These are phyloP conservation scores for Pterobdella sp. DNA, from an alignment of 2,888 invertebrate species.

Conservation along the genomic window DNA sequence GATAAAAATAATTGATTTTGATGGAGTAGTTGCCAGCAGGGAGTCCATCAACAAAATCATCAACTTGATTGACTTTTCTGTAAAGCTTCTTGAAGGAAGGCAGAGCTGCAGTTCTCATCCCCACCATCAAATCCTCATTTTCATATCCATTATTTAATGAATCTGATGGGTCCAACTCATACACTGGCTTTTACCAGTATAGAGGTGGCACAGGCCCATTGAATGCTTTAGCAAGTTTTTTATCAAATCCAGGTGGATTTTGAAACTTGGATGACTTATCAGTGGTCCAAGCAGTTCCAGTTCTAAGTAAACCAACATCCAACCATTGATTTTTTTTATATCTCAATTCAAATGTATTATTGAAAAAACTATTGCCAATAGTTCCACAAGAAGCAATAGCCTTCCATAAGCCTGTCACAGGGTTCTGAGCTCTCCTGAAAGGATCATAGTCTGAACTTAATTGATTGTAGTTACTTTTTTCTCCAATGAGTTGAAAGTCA, in stretches of 20 bases:
- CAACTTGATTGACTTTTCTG: conserved; percentile 69
- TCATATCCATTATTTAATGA: conserved; percentile 78
- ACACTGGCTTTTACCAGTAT: conserved; percentile 73
- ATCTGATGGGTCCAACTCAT: conserved; percentile 63
- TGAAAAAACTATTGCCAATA: conserved; percentile 95
- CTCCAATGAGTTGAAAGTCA: conserved; percentile 82
- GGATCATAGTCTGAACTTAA: conserved; percentile 72
- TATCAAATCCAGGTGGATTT: conserved; percentile 61
- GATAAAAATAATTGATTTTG: conserved; percentile 52
- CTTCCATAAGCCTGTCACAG: not conserved
- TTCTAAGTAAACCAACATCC: too few relatives aligned
- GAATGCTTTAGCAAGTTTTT: conserved; percentile 35
- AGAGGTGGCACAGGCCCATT: conserved; percentile 61
- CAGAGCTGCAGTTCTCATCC: conserved; percentile 98
- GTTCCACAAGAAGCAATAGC: conserved; percentile 84
- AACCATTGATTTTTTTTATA: too few relatives aligned
- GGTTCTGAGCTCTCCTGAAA: conserved; percentile 38
- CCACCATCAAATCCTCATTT: conserved; percentile 96
- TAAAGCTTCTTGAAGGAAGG: conserved; percentile 74
- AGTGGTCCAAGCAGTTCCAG: conserved; percentile 92
- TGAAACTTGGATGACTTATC: conserved; percentile 87
- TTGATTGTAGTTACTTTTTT: conserved; percentile 43
- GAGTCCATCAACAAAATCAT: conserved; percentile 65
- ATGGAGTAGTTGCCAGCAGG: conserved; percentile 58
- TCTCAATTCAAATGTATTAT: too few relatives aligned